These are phyloP conservation scores for Diplazon laetatorius DNA, from an alignment of 2,888 invertebrate species.

Conservation along the genomic window DNA sequence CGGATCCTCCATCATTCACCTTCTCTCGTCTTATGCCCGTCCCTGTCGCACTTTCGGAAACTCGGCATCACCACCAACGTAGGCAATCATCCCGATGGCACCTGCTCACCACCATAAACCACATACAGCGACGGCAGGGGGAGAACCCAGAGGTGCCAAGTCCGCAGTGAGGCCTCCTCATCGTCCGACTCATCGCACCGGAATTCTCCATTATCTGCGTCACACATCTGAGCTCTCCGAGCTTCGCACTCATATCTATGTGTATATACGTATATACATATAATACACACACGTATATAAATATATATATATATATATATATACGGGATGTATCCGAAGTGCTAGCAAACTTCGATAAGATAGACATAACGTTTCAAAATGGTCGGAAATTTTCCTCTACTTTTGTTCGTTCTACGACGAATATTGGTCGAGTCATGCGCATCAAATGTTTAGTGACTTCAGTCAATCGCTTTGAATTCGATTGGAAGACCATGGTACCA, in stretches of 20 bases:
- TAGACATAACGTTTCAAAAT: too few relatives aligned
- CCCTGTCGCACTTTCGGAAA: slow-evolving; percentile 46
- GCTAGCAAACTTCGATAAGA: too few relatives aligned
- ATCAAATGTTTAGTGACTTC: too few relatives aligned
- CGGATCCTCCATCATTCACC: slow-evolving; percentile 57
- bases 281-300: not conserved
- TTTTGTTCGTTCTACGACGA: too few relatives aligned
- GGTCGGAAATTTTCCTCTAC: too few relatives aligned
- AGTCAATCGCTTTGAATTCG: too few relatives aligned
- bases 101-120: slow-evolving; percentile 63
- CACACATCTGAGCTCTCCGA: slow-evolving; percentile 55
- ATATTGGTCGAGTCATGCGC: too few relatives aligned
- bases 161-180: slow-evolving; percentile 30
- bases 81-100: slow-evolving; percentile 60
- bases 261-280: slow-evolving; percentile 18
- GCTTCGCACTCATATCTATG: slow-evolving; percentile 31
- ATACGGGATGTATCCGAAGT: too few relatives aligned
- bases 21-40: slow-evolving; percentile 46
- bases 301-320: not conserved
- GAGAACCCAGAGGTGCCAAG: slow-evolving; percentile 35
- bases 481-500: too few relatives aligned
- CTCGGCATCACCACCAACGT: slow-evolving; percentile 42
- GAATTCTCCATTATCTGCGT: slow-evolving; percentile 67
- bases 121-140: slow-evolving; percentile 44
- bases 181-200: slow-evolving; percentile 67